phyloP scores from a whole-genome alignment of 2,888 invertebrate genomes.

The Melieria crassipennis region DNA sequence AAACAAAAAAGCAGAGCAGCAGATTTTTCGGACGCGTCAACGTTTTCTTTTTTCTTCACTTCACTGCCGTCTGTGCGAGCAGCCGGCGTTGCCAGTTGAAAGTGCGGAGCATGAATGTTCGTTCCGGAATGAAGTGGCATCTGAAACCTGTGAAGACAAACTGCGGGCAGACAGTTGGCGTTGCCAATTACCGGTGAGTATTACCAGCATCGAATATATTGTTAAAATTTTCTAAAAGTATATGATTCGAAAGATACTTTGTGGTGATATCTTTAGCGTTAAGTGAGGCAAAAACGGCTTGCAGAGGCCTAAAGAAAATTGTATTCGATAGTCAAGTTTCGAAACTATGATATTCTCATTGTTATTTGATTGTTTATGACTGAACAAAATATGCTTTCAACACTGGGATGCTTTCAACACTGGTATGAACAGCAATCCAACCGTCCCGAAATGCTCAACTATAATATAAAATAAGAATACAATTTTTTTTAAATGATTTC shows the following conservation, averaged over 20 bases:
- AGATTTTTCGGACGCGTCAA: slow-evolving; percentile 44
- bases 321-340: too few species aligned
- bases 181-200: background rate
- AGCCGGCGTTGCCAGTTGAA: slow-evolving; percentile 30
- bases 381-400: too few species aligned
- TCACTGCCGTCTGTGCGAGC: slow-evolving; percentile 6
- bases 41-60: slow-evolving; percentile 44
- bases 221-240: background rate
- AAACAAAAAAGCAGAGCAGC: slow-evolving; percentile 42
- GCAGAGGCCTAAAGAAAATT: too few species aligned
- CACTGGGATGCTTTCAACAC: too few species aligned
- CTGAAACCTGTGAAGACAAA: background rate
- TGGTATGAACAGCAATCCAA: too few species aligned
- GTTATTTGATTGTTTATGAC: too few species aligned
- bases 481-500: too few species aligned
- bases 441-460: too few species aligned
- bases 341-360: too few species aligned
- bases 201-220: background rate
- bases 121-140: background rate
- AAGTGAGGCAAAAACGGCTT: too few species aligned
- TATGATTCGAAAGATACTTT: background rate
- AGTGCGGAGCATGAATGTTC: background rate
- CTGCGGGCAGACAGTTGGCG: background rate
- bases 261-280: too few species aligned
- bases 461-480: too few species aligned